Evolutionary conservation across 2,113 vertebrate genomes (phyloP), one percentile per base, ranked within the genome.

Genomic region (Epinephelus fuscoguttatus): DNA sequence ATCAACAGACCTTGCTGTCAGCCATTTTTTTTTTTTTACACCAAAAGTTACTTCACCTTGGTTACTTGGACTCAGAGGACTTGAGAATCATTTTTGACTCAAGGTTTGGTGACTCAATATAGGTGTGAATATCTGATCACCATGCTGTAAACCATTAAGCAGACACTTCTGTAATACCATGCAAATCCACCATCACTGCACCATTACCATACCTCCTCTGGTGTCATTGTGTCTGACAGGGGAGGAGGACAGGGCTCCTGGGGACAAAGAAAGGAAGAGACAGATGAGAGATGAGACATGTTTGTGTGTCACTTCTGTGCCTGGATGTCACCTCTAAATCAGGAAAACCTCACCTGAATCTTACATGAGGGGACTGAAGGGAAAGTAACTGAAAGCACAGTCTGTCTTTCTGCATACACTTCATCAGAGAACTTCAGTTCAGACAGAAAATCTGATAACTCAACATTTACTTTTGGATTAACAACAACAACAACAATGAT

Each of bases 201-300:
- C 66, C 21, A n/a, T 57, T 89, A 59, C 27, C 56, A 13, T 94
- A 98, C 98, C 95, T 99, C 97, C 79, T 98, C 97, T 80, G 96
- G 95, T 55, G 94, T 95, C 97, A 98, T 99, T 21, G 94, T 96
- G 81, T 98, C 98, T 37, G 94, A 84, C 50, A 95, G 81, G 4
- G 91, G 91, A 52, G 95, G 92, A 72, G 91, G 82, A 66, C 70
- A 57, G 0, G 91, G 87, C 67, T 94, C 94, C 95, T 96, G 76
- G 25, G 77, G 64, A 19, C 27, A 3, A 2, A 45, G 33, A 47
- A 59, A 68, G 17, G 2, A 30, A 30, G n/a, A 70, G 60, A 71
- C 40, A 61, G 6, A 81, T 21, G 3, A 76, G 57, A 40, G 23
- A 69, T 17, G 55, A 78, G 61, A 62, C 30, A 7, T 27, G 50